Percentiles rank a stretch among this genome's conserved stretches.
These are phyloP conservation scores for Conchocele bisecta DNA, from an alignment of 2,888 invertebrate genomes.

Conservation along the genomic window DNA sequence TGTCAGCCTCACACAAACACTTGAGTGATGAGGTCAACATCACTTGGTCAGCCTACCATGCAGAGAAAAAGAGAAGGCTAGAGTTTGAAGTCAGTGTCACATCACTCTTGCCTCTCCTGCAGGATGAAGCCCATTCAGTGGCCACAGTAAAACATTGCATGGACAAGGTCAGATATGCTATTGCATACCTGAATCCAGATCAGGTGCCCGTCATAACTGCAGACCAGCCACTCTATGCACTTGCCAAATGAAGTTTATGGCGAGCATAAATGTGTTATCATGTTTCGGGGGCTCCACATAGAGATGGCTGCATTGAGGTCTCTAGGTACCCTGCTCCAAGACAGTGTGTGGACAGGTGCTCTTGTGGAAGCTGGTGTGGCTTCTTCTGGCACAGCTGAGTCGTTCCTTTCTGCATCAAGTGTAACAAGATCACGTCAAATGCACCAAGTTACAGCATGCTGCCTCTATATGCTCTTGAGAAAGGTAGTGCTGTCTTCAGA, in stretches of 20 bases:
- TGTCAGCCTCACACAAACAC: conserved; percentile 4
- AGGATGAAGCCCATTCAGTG: conserved; percentile 5
- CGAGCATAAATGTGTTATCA: conserved; percentile 63
- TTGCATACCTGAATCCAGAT: conserved; percentile 57
- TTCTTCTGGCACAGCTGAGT: background rate
- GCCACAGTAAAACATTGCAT: conserved; percentile 27
- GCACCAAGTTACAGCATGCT: background rate
- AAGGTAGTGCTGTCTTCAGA: no score
- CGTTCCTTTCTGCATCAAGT: conserved; percentile 1
- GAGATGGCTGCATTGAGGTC: background rate
- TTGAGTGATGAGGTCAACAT: background rate
- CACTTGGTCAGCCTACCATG: conserved; percentile 29
- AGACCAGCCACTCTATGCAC: conserved; percentile 72
- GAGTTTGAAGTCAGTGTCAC: conserved; percentile 6
- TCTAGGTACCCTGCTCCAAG: background rate
- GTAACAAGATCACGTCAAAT: background rate
- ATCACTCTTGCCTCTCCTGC: conserved; percentile 21
- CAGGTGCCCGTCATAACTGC: conserved; percentile 63
- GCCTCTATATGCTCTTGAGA: background rate
- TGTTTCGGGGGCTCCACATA: conserved; percentile 62
- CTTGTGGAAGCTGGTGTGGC: background rate
- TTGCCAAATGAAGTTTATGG: conserved; percentile 65
- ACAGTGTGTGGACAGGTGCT: background rate
- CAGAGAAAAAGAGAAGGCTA: conserved; percentile 3
- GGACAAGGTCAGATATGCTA: conserved; percentile 15